Evolutionary conservation across 2,113 vertebrate species (phyloP).

Genomic region (Laterallus jamaicensis): DNA sequence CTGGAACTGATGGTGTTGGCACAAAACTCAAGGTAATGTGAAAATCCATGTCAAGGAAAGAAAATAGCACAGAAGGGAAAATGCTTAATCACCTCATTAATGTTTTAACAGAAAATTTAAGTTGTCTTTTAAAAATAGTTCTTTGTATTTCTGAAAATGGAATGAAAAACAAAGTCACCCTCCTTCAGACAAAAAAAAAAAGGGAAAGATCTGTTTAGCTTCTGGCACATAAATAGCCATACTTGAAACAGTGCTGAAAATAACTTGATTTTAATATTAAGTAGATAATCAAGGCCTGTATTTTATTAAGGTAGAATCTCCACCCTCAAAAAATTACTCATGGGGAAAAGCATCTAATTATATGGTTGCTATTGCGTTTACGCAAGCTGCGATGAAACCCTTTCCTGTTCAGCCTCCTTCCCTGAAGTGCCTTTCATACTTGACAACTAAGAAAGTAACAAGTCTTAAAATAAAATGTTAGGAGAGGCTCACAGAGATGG

Average conservation of each 20-base stretch:
- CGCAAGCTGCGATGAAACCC: background rate
- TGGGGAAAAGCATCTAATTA: background rate
- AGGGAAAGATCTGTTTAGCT: background rate
- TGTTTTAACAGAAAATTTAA: background rate
- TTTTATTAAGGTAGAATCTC: background rate
- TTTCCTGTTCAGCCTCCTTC: background rate
- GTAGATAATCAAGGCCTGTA: background rate
- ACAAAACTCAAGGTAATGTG: constrained; percentile 94
- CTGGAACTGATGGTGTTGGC: constrained; percentile 95
- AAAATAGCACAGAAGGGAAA: background rate
- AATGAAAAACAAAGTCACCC: background rate
- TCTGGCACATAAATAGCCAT: background rate
- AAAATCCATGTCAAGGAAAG: background rate
- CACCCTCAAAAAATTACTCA: background rate
- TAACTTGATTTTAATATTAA: background rate
- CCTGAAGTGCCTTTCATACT: background rate
- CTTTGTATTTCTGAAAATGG: background rate
- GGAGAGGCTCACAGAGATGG: background rate
- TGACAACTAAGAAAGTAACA: background rate
- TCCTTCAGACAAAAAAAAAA: background rate
- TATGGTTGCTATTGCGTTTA: background rate
- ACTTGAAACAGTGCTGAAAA: background rate
- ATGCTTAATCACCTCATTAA: background rate
- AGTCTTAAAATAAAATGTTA: background rate
- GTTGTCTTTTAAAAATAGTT: background rate